A percentile compares a stretch with the other conserved stretches of the same genome.
Evolutionary conservation across 2,113 vertebrate species (phyloP).

Genomic region (Tragelaphus imberbis): DNA sequence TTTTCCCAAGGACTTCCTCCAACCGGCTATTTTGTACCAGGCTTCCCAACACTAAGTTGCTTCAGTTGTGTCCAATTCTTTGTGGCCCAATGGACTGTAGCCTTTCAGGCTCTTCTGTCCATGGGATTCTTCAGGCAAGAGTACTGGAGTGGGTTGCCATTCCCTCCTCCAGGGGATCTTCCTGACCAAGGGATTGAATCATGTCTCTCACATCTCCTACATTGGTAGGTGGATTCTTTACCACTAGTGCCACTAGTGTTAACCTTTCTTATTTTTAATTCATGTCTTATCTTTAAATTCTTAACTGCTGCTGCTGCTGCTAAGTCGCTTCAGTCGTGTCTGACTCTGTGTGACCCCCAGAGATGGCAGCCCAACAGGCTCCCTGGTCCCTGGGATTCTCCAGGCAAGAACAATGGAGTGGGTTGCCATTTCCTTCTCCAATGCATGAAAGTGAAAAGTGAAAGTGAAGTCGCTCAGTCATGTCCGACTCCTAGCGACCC

Average conservation of each 20-base stretch:
- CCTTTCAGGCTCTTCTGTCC: not conserved
- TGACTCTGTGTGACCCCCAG: too few species aligned
- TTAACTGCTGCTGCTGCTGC: too few species aligned
- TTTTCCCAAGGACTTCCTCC: too few species aligned
- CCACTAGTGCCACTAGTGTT: not conserved
- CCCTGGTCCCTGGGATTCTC: too few species aligned
- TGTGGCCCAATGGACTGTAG: not conserved
- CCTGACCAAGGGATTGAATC: not conserved
- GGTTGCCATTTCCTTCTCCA: too few species aligned
- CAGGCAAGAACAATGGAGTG: too few species aligned
- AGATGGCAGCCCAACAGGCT: too few species aligned
- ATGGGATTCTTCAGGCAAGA: not conserved
- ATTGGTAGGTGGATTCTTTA: not conserved
- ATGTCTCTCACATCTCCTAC: not conserved
- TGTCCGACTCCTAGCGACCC: too few species aligned
- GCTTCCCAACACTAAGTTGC: not conserved
- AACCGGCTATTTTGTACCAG: too few species aligned
- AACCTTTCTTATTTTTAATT: not conserved
- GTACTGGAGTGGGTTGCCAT: not conserved
- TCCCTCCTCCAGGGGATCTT: not conserved
- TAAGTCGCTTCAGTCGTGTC: not conserved
- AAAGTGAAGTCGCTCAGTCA: too few species aligned
- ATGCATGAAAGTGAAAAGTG: too few species aligned
- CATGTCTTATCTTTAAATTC: not conserved
- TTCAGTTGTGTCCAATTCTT: not conserved